A percentile compares a stretch with the other conserved stretches of the same genome.
Evolutionary conservation across 2,888 invertebrate genomes (phyloP).

Genomic region (Blastobasis adustella): DNA sequence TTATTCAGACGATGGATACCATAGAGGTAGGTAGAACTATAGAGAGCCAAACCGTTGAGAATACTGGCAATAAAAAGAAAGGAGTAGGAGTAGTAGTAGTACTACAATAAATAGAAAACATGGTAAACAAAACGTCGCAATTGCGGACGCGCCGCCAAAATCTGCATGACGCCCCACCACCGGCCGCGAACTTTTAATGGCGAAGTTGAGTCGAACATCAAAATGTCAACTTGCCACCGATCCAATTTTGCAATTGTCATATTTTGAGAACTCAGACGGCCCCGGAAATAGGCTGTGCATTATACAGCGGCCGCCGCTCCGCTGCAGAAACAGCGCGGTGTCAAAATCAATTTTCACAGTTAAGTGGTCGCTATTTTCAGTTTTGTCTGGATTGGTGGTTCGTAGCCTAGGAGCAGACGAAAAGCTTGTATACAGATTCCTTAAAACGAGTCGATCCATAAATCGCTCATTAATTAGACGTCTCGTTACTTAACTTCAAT

Average conservation of each 20-base stretch:
- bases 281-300: conserved; percentile 51
- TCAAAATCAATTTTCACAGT: conserved; percentile 66
- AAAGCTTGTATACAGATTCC: no score
- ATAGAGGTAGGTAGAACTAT: no score
- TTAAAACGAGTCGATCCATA: no score
- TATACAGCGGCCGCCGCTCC: conserved; percentile 42
- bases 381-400: conserved; percentile 34
- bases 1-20: no score
- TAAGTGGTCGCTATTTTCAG: conserved; percentile 62
- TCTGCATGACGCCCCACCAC: no score
- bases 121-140: no score
- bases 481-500: no score
- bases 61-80: no score
- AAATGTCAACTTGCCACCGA: conserved; percentile 28
- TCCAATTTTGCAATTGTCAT: conserved; percentile 41
- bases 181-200: conserved; percentile 4
- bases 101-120: no score
- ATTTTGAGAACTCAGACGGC: conserved; percentile 33
- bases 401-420: conserved; percentile 26
- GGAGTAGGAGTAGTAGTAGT: no score
- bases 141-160: no score
- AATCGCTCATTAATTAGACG: no score
- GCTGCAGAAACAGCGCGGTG: conserved; percentile 47
- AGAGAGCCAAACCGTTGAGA: not conserved
- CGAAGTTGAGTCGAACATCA: conserved; percentile 21